phyloP scores from a whole-genome alignment of 1,140 invertebrate species.

The Dermatophagoides farinae region DNA sequence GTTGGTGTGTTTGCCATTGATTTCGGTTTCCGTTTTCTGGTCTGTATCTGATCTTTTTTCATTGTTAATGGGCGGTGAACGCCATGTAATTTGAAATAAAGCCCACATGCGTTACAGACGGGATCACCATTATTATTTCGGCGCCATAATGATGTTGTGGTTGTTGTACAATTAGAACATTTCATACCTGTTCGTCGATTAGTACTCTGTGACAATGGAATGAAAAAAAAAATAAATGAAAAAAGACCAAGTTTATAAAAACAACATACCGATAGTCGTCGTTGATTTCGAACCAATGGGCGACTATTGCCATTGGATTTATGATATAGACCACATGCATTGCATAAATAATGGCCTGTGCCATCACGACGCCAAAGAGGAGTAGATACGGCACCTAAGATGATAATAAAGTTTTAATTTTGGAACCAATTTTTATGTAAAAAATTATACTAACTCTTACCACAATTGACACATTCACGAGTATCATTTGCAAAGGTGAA shows the following conservation, averaged over 20 bases:
- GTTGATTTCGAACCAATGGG: slow-evolving; percentile 59
- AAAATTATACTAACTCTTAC: slow-evolving; percentile 14
- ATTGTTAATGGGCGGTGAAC: slow-evolving; percentile 33
- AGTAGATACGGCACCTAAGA: slow-evolving; percentile 25
- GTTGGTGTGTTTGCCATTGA: not conserved
- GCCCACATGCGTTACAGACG: slow-evolving; percentile 90
- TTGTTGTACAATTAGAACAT: slow-evolving; percentile 73
- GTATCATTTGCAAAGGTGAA: slow-evolving; percentile 15
- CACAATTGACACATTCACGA: slow-evolving; percentile 32
- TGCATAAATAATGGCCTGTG: slow-evolving; percentile 33
- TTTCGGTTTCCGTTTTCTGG: slow-evolving; percentile 26
- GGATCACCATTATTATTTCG: slow-evolving; percentile 89
- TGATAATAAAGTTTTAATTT: not conserved
- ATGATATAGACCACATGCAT: slow-evolving; percentile 53
- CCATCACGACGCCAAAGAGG: slow-evolving; percentile 32
- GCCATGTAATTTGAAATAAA: slow-evolving; percentile 91
- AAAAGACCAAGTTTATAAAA: not conserved
- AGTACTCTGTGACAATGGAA: slow-evolving; percentile 14
- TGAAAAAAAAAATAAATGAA: not conserved
- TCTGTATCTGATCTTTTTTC: slow-evolving; percentile 32
- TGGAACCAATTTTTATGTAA: not conserved
- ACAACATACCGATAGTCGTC: slow-evolving; percentile 50
- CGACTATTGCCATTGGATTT: slow-evolving; percentile 89
- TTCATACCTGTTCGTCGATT: slow-evolving; percentile 18
- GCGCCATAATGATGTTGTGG: slow-evolving; percentile 85